A percentile compares a stretch with the other conserved stretches of the same genome.
phyloP scores from a whole-genome alignment of 2,113 vertebrate species.

The Sphaerodactylus townsendi region DNA sequence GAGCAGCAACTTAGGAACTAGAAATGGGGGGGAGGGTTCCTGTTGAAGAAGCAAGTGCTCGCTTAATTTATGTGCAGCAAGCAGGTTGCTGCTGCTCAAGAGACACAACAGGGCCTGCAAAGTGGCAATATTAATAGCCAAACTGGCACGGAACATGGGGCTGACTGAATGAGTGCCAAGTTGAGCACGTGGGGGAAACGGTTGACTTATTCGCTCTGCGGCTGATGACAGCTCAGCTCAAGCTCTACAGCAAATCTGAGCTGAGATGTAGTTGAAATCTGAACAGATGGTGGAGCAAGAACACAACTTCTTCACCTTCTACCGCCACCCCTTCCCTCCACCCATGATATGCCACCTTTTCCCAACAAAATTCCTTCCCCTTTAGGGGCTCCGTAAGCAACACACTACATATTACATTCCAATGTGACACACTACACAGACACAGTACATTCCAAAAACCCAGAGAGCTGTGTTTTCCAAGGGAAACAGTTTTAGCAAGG shows the following conservation, averaged over 20 bases:
- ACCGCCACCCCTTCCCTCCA: background rate
- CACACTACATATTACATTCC: background rate
- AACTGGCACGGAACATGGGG: too few relatives aligned
- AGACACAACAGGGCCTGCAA: too few relatives aligned
- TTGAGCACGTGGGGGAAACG: background rate
- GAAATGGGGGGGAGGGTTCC: background rate
- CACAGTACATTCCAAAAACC: background rate
- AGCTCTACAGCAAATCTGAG: background rate
- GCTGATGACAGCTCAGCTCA: background rate
- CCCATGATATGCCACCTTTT: background rate
- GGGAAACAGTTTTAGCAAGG: background rate
- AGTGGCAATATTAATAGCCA: background rate
- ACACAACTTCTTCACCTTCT: background rate
- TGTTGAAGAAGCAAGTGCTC: background rate
- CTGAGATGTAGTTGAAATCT: background rate
- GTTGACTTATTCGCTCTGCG: background rate
- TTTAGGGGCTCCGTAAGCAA: background rate
- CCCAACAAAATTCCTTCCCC: background rate
- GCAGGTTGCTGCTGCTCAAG: too few relatives aligned
- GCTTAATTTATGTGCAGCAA: background rate
- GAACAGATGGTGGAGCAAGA: background rate
- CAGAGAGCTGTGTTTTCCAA: background rate
- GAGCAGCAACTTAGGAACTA: background rate
- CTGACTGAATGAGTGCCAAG: background rate
- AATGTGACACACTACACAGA: background rate